Conservation (phyloP, 2,888 invertebrate genomes). For the Diarsia mendica region DNA sequence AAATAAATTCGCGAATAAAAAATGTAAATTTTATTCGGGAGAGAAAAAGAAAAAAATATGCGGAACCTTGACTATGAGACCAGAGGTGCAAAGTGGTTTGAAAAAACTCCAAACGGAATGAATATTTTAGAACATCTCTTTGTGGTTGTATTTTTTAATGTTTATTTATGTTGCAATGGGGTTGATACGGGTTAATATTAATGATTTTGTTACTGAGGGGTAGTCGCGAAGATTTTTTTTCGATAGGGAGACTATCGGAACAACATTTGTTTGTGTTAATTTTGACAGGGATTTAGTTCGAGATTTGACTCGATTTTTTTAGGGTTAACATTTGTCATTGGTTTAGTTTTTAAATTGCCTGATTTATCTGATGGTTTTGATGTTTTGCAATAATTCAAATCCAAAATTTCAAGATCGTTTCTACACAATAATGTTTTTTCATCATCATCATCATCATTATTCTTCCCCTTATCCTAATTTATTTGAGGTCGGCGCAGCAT, state of each 20-base stretch:
- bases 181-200: slow-evolving; percentile 71
- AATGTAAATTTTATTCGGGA: slow-evolving; percentile 69
- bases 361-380: neutral
- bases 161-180: slow-evolving; percentile 69
- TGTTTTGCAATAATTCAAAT: neutral
- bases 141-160: slow-evolving; percentile 69
- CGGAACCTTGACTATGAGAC: slow-evolving; percentile 51
- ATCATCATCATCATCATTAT: neutral
- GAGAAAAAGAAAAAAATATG: slow-evolving; percentile 48
- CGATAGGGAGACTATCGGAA: slow-evolving; percentile 60
- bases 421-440: neutral
- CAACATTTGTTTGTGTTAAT: slow-evolving; percentile 64
- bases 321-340: neutral
- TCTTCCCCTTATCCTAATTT: no score
- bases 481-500: no score
- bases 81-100: slow-evolving; percentile 68
- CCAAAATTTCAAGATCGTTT: neutral
- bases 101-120: slow-evolving; percentile 64
- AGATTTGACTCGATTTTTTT: slow-evolving; percentile 12
- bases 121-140: slow-evolving; percentile 67
- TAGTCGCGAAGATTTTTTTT: slow-evolving; percentile 54
- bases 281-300: slow-evolving; percentile 55
- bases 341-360: neutral
- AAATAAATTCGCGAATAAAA: slow-evolving; percentile 70
- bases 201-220: slow-evolving; percentile 63